Evolutionary conservation across 2,113 vertebrate species (phyloP), one percentile per base, ranked within the genome.

Genomic region (Leuciscus idus): DNA sequence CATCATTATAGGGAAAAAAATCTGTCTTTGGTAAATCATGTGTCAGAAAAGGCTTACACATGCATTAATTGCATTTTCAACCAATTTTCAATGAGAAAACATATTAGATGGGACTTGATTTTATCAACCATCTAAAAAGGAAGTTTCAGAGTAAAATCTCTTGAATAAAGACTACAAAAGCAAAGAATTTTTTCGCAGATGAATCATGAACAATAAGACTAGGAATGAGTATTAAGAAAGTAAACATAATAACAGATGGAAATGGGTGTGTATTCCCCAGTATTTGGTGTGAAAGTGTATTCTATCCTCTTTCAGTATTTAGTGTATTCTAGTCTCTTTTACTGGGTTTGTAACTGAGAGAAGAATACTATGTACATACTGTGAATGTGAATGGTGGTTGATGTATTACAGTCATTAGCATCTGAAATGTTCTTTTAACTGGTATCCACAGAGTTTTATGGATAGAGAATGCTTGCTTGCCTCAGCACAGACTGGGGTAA

Each of bases 241-340:
- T n/a, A 62, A 80, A 23, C 59, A 46, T 79, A 59, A 79, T 87
- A 87, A 85, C 55, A 77, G 82, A 70, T 70, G 46, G n/a, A 82
- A 28, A 77, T 28, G 72, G 50, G 80, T 86, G 82, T 83, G 84
- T 89, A 87, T 90, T 91, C 82, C 52, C 43, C 19, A 57, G 64
- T 83, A 85, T 83, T 88, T 84, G 74, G 43, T 77, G 78, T 52
- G 79, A 55, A 68, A 86, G 88, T 86, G 85, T 90, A 90, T 90
- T 92, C 88, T 83, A 83, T 59, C 64, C 83, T 46, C 8, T 43
- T 43, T 9, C 2, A 57, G 66, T 83, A 85, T 83, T 88, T 84
- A 86, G 88, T 86, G 85, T 90, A 90, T 90, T 92, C 88, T 85
- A 76, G 87, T 46, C 86, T 89, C 85, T 88, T 90, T 90, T 84